phyloP scores from a whole-genome alignment of 1,140 invertebrate genomes.

The Pemphigus obesinymphae region DNA sequence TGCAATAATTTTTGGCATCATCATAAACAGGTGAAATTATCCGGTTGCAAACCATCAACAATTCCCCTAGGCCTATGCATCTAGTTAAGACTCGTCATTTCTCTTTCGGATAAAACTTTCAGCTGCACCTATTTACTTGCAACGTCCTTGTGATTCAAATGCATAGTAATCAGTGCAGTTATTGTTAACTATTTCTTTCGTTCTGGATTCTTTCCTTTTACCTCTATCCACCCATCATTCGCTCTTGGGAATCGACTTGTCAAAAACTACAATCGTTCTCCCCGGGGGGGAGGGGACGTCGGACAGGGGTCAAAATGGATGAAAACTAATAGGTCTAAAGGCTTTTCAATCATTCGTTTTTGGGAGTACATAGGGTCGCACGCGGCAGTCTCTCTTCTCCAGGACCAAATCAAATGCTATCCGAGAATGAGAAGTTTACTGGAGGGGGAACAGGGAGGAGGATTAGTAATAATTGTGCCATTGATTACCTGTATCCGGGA shows the following conservation, averaged over 20 bases:
- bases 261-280: not conserved
- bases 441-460: not conserved
- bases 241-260: not conserved
- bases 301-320: not conserved
- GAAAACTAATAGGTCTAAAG: conserved; percentile 20
- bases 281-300: not conserved
- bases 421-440: not conserved
- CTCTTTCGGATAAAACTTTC: not conserved
- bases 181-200: not conserved
- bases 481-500: conserved; percentile 40
- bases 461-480: conserved; percentile 14
- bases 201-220: not conserved
- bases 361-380: not conserved
- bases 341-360: not conserved
- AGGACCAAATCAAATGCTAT: not conserved
- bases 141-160: not conserved
- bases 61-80: not conserved
- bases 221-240: not conserved
- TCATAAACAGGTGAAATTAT: too few relatives aligned
- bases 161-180: not conserved
- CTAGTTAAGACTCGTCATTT: not conserved
- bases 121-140: too few relatives aligned
- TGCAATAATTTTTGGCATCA: too few relatives aligned
- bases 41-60: not conserved
- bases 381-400: not conserved